A percentile compares a stretch with the other conserved stretches of the same genome.
Evolutionary conservation across 2,113 vertebrate species (phyloP).

Genomic region (Ciconia stormi): DNA sequence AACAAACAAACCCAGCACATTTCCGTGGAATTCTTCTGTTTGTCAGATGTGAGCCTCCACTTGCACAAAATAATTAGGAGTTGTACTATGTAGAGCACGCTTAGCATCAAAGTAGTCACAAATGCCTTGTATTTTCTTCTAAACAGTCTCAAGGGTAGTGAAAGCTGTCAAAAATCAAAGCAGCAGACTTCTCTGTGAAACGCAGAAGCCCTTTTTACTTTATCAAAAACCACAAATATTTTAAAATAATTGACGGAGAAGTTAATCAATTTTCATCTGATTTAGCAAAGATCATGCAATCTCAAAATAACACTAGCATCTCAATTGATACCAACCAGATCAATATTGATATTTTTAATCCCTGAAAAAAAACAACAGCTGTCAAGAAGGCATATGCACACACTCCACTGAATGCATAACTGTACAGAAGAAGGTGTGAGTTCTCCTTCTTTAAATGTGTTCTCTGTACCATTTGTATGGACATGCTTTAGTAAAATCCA

Average conservation of each 20-base stretch:
- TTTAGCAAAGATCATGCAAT: background rate
- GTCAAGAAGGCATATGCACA: constrained; percentile 35
- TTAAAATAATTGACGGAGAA: constrained; percentile 36
- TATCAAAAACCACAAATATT: constrained; percentile 27
- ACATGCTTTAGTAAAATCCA: background rate
- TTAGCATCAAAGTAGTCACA: constrained; percentile 54
- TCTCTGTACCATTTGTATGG: background rate
- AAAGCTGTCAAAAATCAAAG: constrained; percentile 65
- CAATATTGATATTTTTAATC: constrained; percentile 55
- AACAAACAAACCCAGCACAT: constrained; percentile 14
- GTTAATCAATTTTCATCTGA: constrained; percentile 49
- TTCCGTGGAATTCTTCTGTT: constrained; percentile 20
- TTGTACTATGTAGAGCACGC: constrained; percentile 19
- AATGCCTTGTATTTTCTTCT: constrained; percentile 40
- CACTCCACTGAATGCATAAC: constrained; percentile 35
- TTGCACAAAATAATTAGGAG: constrained; percentile 50
- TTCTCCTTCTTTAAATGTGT: background rate
- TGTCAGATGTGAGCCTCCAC: constrained; percentile 11
- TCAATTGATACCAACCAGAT: constrained; percentile 32
- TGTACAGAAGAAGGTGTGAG: background rate
- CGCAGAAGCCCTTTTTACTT: constrained; percentile 2
- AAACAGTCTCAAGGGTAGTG: constrained; percentile 34
- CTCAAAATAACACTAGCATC: background rate
- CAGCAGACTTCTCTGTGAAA: background rate
- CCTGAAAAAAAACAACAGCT: constrained; percentile 32